Conservation (phyloP, 2,888 invertebrate species). For the Drosophila fulvimacula region DNA sequence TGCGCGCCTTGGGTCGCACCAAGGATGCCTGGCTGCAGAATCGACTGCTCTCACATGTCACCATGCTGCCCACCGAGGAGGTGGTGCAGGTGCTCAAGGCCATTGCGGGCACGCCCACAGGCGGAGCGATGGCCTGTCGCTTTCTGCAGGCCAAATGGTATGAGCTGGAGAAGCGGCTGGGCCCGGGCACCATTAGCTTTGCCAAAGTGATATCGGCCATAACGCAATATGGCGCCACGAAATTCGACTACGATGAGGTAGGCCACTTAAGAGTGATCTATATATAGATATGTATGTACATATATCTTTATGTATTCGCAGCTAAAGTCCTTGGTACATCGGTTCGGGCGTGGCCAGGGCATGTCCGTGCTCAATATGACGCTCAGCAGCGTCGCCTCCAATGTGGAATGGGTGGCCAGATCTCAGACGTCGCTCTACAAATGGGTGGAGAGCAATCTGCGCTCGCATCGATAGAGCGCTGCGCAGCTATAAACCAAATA, state of each 20-base stretch:
- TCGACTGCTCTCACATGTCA: conserved; percentile 84
- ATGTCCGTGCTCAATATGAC: conserved; percentile 85
- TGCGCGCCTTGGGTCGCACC: conserved; percentile 84
- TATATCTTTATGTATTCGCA: conserved; percentile 40
- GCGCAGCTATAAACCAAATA: conserved; percentile 1
- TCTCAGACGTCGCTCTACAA: conserved; percentile 84
- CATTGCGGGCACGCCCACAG: conserved; percentile 85
- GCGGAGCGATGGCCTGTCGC: conserved; percentile 85
- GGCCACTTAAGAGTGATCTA: neutral
- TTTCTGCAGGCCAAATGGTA: conserved; percentile 85
- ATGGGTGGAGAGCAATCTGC: conserved; percentile 84
- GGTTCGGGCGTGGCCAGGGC: conserved; percentile 85
- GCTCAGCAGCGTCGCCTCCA: conserved; percentile 84
- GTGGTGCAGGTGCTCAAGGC: conserved; percentile 85
- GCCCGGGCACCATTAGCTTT: conserved; percentile 84
- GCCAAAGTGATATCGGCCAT: conserved; percentile 85
- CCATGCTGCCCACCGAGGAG: conserved; percentile 84
- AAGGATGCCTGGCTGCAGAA: conserved; percentile 85
- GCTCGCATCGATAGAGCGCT: conserved; percentile 78
- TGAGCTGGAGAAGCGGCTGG: conserved; percentile 84
- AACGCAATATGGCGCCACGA: conserved; percentile 85
- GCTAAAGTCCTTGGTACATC: conserved; percentile 85
- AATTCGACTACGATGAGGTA: conserved; percentile 85
- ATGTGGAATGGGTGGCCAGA: conserved; percentile 85
- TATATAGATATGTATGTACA: neutral